These are phyloP conservation scores for Lissocephala sabroskyi DNA, from an alignment of 2,888 invertebrate species.

Conservation along the genomic window DNA sequence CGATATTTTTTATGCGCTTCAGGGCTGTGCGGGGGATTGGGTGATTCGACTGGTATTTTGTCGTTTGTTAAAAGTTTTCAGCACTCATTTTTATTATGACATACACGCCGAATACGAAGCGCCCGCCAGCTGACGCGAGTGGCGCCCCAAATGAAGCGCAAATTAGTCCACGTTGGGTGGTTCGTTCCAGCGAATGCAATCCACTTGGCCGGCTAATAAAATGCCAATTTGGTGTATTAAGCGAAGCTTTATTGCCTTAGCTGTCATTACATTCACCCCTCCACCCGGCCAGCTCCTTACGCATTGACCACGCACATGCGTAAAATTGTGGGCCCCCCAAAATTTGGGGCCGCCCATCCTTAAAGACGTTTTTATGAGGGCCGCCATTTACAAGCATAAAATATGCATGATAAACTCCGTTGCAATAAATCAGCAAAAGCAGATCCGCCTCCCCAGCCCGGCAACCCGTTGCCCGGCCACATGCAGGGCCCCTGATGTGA, in stretches of 20 bases:
- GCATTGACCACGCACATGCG: conserved; percentile 34
- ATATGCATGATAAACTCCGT: conserved; percentile 67
- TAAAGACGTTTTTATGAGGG: conserved; percentile 58
- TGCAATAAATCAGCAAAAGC: conserved; percentile 56
- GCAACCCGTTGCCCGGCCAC: too few relatives aligned
- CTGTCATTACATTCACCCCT: conserved; percentile 58
- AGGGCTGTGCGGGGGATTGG: too few relatives aligned
- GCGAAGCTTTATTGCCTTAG: conserved; percentile 60
- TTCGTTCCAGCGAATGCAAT: conserved; percentile 11
- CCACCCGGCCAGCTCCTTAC: too few relatives aligned
- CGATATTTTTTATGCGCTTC: conserved; percentile 27
- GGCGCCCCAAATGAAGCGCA: conserved; percentile 20
- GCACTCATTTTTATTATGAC: conserved; percentile 62
- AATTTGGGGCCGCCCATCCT: conserved; percentile 21
- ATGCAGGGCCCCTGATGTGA: too few relatives aligned
- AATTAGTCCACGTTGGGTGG: conserved; percentile 35
- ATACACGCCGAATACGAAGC: conserved; percentile 28
- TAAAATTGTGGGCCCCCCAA: not conserved
- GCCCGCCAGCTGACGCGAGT: conserved; percentile 1
- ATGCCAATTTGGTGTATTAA: conserved; percentile 62
- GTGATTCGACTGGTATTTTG: conserved; percentile 43
- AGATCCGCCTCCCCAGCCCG: too few relatives aligned
- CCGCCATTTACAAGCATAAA: conserved; percentile 64
- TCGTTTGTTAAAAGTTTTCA: conserved; percentile 63
- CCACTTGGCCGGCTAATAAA: conserved; percentile 45